Evolutionary conservation across 1,140 invertebrate genomes (phyloP).

Genomic region (Zaprionus camerounensis): DNA sequence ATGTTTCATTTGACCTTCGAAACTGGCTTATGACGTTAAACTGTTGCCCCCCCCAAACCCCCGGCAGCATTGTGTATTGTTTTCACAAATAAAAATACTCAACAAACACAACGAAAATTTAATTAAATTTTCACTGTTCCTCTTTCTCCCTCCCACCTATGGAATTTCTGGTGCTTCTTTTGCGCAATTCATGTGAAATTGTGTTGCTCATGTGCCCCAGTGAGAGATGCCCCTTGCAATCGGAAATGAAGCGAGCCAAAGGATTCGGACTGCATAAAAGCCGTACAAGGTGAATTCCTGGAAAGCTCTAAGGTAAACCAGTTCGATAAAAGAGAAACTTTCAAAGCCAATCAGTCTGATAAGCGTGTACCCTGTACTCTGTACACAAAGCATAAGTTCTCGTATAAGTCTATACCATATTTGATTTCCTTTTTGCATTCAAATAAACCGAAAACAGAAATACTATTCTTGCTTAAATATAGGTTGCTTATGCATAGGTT

Average conservation of each 20-base stretch:
- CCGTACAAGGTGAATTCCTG: constrained; percentile 16
- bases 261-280: constrained; percentile 11
- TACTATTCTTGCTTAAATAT: too few relatives aligned
- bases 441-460: too few relatives aligned
- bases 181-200: constrained; percentile 14
- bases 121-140: constrained; percentile 57
- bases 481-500: too few relatives aligned
- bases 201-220: constrained; percentile 3
- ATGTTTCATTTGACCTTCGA: background rate
- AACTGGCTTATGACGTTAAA: background rate
- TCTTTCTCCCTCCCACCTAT: background rate
- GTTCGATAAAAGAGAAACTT: background rate
- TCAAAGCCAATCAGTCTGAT: background rate
- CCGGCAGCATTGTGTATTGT: constrained; percentile 16
- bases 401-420: too few relatives aligned
- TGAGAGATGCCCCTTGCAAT: constrained; percentile 8
- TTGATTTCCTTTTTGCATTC: too few relatives aligned
- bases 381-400: background rate
- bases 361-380: background rate
- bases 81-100: constrained; percentile 37
- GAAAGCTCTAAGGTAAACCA: constrained; percentile 7
- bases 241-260: constrained; percentile 9
- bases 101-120: constrained; percentile 38
- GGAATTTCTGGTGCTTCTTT: constrained; percentile 11
- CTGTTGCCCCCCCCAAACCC: background rate